Conservation (phyloP, 2,113 vertebrate genomes). For the Brienomyrus brachyistius region DNA sequence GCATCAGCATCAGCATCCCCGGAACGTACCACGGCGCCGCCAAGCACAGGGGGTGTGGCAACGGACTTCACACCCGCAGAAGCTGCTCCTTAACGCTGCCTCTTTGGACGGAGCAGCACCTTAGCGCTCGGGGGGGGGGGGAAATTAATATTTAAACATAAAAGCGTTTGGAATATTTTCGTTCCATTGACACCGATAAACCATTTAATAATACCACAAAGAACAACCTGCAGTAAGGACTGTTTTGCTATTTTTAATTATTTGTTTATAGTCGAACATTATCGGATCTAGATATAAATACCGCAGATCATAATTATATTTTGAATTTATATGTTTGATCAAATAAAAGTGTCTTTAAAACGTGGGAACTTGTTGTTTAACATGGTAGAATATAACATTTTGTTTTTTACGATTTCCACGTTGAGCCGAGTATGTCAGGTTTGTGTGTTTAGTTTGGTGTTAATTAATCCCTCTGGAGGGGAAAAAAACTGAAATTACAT, state of each 20-base stretch:
- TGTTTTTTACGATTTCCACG: neutral
- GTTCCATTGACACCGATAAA: neutral
- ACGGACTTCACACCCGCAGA: neutral
- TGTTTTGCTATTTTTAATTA: neutral
- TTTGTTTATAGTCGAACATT: neutral
- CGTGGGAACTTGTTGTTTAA: neutral
- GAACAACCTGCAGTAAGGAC: neutral
- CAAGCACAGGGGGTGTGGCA: constrained; percentile 60
- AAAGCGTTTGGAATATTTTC: neutral
- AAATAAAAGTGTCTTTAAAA: neutral
- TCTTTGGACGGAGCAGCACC: neutral
- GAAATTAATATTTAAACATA: neutral
- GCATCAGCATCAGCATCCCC: constrained; percentile 48
- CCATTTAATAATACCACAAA: neutral
- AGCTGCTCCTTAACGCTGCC: neutral
- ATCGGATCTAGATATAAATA: neutral
- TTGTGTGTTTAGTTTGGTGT: neutral
- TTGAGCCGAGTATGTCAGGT: neutral
- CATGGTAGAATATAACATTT: neutral
- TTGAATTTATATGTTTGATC: neutral
- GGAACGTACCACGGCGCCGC: constrained; percentile 60
- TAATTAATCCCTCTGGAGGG: neutral
- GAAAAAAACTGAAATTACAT: neutral
- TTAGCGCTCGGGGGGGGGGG: neutral
- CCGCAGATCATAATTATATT: neutral